These are phyloP conservation scores for Hydrolagus affinis DNA, from an alignment of 2,113 vertebrate species.

Conservation along the genomic window DNA sequence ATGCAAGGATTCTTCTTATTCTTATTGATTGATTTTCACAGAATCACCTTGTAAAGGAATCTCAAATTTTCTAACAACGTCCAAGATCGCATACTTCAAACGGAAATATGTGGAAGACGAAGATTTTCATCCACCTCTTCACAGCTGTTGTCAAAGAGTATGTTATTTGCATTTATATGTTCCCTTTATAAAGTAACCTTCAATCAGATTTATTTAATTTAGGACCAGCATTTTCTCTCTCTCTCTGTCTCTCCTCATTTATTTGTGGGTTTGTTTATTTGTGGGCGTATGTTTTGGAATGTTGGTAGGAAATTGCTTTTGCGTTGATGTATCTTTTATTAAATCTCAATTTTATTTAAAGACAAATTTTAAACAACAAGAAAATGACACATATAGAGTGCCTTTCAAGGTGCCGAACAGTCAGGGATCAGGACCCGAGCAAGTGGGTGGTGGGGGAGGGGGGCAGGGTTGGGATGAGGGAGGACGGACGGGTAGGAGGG, in stretches of 20 bases:
- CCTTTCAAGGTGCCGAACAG: too few relatives aligned
- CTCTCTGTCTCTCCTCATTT: background rate
- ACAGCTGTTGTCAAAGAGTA: conserved; percentile 84
- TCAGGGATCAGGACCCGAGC: too few relatives aligned
- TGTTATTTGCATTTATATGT: conserved; percentile 43
- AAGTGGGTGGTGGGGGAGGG: too few relatives aligned
- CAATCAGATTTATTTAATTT: background rate
- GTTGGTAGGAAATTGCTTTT: too few relatives aligned
- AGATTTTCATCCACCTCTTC: conserved; percentile 72
- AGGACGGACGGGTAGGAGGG: too few relatives aligned
- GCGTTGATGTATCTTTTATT: too few relatives aligned
- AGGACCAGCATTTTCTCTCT: background rate
- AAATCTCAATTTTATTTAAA: too few relatives aligned
- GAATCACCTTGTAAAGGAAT: conserved; percentile 72
- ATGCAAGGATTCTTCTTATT: too few relatives aligned
- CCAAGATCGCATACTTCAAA: conserved; percentile 89
- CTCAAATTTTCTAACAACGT: conserved; percentile 74
- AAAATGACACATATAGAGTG: too few relatives aligned
- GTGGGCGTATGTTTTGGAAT: background rate
- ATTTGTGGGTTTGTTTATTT: too few relatives aligned
- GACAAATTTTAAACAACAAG: too few relatives aligned
- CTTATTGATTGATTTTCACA: conserved; percentile 61
- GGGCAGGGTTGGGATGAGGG: too few relatives aligned
- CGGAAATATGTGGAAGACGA: conserved; percentile 91
- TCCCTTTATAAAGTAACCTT: background rate